A percentile compares a stretch with the other conserved stretches of the same genome.
These are phyloP conservation scores for Dendrolimus pini DNA, from an alignment of 2,888 invertebrate genomes.

Conservation along the genomic window DNA sequence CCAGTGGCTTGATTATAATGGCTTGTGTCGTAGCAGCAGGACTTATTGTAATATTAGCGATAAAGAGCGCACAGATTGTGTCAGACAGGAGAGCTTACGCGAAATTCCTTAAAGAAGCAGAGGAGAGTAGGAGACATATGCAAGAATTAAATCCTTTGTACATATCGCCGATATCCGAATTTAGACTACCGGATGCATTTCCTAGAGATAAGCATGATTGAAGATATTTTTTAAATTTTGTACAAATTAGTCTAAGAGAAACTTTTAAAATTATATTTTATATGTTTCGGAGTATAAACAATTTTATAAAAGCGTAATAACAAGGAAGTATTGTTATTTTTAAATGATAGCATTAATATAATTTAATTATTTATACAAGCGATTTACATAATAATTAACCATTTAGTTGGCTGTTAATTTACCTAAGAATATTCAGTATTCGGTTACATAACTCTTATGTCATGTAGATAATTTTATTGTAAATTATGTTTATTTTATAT, in stretches of 20 bases:
- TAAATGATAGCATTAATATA: too few species aligned
- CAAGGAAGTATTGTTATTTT: too few species aligned
- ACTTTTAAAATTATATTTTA: too few species aligned
- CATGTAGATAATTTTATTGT: not conserved
- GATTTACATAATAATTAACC: too few species aligned
- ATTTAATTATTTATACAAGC: too few species aligned
- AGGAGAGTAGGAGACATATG: slow-evolving; percentile 51
- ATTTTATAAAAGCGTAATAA: too few species aligned
- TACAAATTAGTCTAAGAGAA: not conserved
- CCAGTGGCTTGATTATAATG: slow-evolving; percentile 51
- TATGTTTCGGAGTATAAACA: too few species aligned
- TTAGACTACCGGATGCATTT: slow-evolving; percentile 70
- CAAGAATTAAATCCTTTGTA: slow-evolving; percentile 78
- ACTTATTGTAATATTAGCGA: slow-evolving; percentile 48
- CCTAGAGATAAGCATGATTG: slow-evolving; percentile 58
- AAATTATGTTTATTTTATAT: not conserved
- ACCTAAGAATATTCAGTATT: not conserved
- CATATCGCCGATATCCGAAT: slow-evolving; percentile 75
- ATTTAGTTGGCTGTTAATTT: not conserved
- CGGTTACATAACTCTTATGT: not conserved
- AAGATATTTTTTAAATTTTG: slow-evolving; percentile 1
- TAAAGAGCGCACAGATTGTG: slow-evolving; percentile 55
- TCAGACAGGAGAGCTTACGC: slow-evolving; percentile 75
- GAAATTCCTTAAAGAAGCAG: slow-evolving; percentile 61
- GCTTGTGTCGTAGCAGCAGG: slow-evolving; percentile 64